Evolutionary conservation across 2,113 vertebrate species (phyloP).

Genomic region (Emydocephalus ijimae): DNA sequence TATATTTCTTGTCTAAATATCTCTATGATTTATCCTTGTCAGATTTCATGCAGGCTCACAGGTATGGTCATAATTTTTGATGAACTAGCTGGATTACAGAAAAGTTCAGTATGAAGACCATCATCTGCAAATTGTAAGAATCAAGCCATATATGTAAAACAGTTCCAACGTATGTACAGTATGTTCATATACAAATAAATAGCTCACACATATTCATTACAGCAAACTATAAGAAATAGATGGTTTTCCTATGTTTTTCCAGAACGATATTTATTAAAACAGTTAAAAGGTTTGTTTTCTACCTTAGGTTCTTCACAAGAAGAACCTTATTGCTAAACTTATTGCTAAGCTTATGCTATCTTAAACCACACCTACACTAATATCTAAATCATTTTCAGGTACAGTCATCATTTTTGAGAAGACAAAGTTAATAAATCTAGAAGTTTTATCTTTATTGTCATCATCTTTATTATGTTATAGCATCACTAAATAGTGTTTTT

Average conservation of each 20-base stretch:
- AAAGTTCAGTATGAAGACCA: not conserved
- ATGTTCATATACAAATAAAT: not conserved
- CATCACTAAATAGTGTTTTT: not conserved
- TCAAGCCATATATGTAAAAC: not conserved
- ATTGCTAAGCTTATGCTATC: not conserved
- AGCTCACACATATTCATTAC: not conserved
- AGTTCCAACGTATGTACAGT: not conserved
- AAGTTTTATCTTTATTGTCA: not conserved
- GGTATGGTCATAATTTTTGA: not conserved
- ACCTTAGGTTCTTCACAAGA: not conserved
- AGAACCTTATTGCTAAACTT: no score
- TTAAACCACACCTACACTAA: not conserved
- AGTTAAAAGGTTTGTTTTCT: not conserved
- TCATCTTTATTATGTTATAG: not conserved
- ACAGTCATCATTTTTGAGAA: not conserved
- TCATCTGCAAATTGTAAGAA: not conserved
- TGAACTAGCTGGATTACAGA: not conserved
- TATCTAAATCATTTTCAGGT: not conserved
- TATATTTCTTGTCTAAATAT: not conserved
- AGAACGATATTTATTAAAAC: not conserved
- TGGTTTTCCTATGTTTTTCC: not conserved
- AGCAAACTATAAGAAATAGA: not conserved
- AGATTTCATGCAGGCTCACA: not conserved
- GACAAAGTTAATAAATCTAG: not conserved
- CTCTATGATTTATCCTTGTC: not conserved